Base-by-base conservation (phyloP, 2,888 invertebrate species). In the Microplitis manilae region DNA sequence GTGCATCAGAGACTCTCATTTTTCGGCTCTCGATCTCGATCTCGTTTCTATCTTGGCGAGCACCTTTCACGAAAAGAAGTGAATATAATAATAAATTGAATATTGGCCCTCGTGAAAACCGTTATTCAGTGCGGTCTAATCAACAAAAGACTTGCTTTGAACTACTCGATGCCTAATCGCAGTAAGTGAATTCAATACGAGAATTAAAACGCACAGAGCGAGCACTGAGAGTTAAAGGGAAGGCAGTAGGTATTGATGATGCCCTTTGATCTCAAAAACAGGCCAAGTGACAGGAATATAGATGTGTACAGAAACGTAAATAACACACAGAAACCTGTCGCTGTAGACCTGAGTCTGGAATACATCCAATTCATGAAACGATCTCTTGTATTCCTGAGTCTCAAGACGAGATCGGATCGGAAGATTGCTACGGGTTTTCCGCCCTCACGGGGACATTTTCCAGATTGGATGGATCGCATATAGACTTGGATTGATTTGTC, bases 1-100 rank as follows among this genome's bases (percentile, higher is more conserved):
- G 13, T 61, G 20, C 61, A 75, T 67, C 84, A 84, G 84, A 80
- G 84, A 81, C 77, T 83, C 84, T 84, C 84, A 84, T 83, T 80
- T 80, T 78, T 78, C 78, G 77, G 77, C 77, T 80, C 65, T 65
- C 50, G 20, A 73, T 71, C 68, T 20, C 65, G 59, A 65, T 5
- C 7, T 72, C 61, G 38, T 59, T 72, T 72, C 15, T 64, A 30
- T 30, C 40, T 73, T 73, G 65, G 59, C 39, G 77, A 59, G 8
- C 6, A 59, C 59, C n/a, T 30, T 30, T 30, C 30, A 30, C 30
- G 13, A 50, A 50, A 50, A 50, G 13, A 50, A 8, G 50, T 50
- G 9, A 50, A 50, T 13, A 13, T 8, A 50, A 50, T 50, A 50
- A 13, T 50, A 50, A 50, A 50, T 7, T 50, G 50, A 13, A 13